These are phyloP conservation scores for Helicoverpa armigera DNA, from an alignment of 1,140 invertebrate species.

Conservation along the genomic window DNA sequence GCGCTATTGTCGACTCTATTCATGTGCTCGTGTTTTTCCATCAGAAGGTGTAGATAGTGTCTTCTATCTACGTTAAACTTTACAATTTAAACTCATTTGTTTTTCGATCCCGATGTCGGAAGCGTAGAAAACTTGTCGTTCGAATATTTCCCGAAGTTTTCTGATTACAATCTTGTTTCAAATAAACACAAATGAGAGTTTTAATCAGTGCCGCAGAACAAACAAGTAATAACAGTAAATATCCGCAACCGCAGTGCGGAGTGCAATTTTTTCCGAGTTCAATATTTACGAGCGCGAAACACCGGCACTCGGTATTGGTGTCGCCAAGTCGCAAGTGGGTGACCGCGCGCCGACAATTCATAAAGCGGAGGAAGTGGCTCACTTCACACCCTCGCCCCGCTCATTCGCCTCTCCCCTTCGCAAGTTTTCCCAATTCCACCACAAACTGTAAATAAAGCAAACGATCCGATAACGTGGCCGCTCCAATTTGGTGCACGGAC, in stretches of 20 bases:
- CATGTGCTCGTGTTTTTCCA: not conserved
- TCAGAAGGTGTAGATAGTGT: not conserved
- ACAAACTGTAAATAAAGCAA: slow-evolving; percentile 54
- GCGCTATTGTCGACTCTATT: slow-evolving; percentile 20
- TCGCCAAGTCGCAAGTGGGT: slow-evolving; percentile 47
- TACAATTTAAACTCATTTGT: slow-evolving; percentile 10
- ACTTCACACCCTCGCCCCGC: slow-evolving; percentile 55
- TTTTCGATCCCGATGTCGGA: not conserved
- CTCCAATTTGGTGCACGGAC: slow-evolving; percentile 45
- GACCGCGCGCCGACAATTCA: slow-evolving; percentile 62
- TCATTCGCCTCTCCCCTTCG: not conserved
- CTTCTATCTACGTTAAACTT: not conserved
- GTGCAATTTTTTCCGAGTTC: slow-evolving; percentile 40
- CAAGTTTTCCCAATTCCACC: slow-evolving; percentile 45
- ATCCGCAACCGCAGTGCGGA: slow-evolving; percentile 32
- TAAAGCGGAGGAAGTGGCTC: slow-evolving; percentile 62
- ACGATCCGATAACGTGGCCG: slow-evolving; percentile 51
- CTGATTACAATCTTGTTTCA: slow-evolving; percentile 30
- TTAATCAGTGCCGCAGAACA: slow-evolving; percentile 39
- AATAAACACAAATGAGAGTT: slow-evolving; percentile 41
- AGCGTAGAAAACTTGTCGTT: slow-evolving; percentile 8
- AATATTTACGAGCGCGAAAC: slow-evolving; percentile 44
- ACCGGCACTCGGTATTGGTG: slow-evolving; percentile 38
- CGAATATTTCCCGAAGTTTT: slow-evolving; percentile 18
- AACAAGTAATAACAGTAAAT: slow-evolving; percentile 49